Evolutionary conservation across 2,113 vertebrate species (phyloP).

Genomic region (Tichodroma muraria): DNA sequence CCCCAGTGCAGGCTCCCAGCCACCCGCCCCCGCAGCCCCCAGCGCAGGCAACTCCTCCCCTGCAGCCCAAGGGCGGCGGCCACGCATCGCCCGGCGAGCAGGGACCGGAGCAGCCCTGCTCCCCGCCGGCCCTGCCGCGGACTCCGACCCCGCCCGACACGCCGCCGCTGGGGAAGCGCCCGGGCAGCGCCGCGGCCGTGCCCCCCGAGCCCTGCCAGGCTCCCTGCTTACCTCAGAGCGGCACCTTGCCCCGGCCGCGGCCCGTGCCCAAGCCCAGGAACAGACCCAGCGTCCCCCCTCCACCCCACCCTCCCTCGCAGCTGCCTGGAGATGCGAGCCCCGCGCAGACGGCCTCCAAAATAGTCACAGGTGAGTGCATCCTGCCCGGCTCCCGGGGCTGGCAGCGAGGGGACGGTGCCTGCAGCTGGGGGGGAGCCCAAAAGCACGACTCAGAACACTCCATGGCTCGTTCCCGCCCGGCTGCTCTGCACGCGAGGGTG

Average conservation of each 20-base stretch:
- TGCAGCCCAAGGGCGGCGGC: conserved; percentile 37
- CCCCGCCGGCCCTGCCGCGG: conserved; percentile 77
- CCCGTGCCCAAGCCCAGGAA: conserved; percentile 92
- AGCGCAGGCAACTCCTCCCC: conserved; percentile 64
- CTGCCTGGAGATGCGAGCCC: conserved; percentile 34
- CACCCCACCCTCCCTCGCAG: conserved; percentile 79
- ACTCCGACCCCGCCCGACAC: conserved; percentile 89
- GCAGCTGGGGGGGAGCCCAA: no score
- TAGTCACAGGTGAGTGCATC: conserved; percentile 81
- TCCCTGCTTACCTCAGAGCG: conserved; percentile 62
- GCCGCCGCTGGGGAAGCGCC: conserved; percentile 75
- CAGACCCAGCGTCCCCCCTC: conserved; percentile 87
- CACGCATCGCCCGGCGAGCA: conserved; percentile 55
- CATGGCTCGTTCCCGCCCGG: no score
- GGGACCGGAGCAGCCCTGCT: conserved; percentile 64
- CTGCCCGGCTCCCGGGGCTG: accelerated
- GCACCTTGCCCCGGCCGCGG: conserved; percentile 81
- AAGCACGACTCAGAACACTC: not conserved
- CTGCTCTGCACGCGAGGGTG: not conserved
- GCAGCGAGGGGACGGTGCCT: no score
- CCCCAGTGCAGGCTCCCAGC: conserved; percentile 86
- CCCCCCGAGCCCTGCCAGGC: conserved; percentile 61
- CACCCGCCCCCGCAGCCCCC: conserved; percentile 94
- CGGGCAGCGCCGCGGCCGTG: not conserved
- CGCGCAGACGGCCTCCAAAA: conserved; percentile 70